Evolutionary conservation across 2,797 vertebrate species (phyloP).

Genomic region (Harpagifer antarcticus): DNA sequence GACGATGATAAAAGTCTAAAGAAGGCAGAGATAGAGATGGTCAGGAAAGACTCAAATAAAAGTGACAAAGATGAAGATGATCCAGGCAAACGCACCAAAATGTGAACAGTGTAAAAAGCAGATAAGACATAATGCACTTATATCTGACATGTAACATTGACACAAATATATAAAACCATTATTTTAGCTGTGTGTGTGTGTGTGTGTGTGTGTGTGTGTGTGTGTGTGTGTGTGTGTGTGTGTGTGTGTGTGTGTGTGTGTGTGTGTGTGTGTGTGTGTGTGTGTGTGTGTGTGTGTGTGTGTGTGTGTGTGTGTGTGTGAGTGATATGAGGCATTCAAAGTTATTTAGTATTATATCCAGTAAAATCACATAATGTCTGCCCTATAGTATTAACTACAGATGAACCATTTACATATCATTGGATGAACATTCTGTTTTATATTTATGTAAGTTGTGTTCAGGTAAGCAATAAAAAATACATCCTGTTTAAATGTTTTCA

Average conservation of each 20-base stretch:
- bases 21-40: slow-evolving; percentile 64
- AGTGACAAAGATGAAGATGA: slow-evolving; percentile 7
- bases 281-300: too few species aligned
- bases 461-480: slow-evolving; percentile 19
- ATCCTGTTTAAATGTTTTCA: slow-evolving; percentile 18
- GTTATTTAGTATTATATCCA: not conserved
- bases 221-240: not conserved
- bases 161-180: not conserved
- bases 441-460: slow-evolving; percentile 28
- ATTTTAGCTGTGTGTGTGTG: not conserved
- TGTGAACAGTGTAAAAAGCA: slow-evolving; percentile 61
- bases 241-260: too few species aligned
- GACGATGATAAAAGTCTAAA: slow-evolving; percentile 56
- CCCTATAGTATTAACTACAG: not conserved
- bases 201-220: slow-evolving; percentile 2
- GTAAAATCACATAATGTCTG: not conserved
- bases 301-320: too few species aligned
- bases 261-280: too few species aligned
- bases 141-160: slow-evolving; percentile 4
- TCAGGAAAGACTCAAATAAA: slow-evolving; percentile 39
- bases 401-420: not conserved
- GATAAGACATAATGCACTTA: not conserved
- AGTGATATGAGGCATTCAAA: not conserved
- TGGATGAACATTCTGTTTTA: slow-evolving; percentile 39
- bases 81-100: slow-evolving; percentile 53